phyloP scores from a whole-genome alignment of 2,797 vertebrate species.

The Crax fasciolata region DNA sequence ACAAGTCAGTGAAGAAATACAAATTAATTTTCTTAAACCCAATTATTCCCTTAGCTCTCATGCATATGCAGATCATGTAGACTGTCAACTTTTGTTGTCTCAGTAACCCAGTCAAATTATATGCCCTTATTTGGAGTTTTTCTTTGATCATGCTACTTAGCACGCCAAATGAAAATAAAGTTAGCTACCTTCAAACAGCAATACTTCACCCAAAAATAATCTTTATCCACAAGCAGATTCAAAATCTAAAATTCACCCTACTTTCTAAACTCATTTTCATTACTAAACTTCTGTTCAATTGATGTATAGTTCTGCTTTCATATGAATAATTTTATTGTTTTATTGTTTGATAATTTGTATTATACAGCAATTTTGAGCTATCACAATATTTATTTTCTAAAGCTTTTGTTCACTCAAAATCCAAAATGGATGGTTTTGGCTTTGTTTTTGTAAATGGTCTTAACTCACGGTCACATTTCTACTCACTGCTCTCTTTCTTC shows the following conservation, averaged over 20 bases:
- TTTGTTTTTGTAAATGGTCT: background rate
- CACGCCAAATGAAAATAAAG: background rate
- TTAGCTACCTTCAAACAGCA: background rate
- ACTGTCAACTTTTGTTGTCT: background rate
- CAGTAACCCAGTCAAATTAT: background rate
- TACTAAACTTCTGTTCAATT: background rate
- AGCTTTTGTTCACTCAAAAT: background rate
- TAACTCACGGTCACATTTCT: slow-evolving; percentile 46
- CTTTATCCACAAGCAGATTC: background rate
- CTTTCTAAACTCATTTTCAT: background rate
- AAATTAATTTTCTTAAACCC: background rate
- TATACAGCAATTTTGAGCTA: background rate
- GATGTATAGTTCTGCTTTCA: background rate
- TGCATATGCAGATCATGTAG: background rate
- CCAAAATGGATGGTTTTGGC: background rate
- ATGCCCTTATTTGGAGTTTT: background rate
- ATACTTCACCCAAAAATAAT: background rate
- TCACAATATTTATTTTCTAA: background rate
- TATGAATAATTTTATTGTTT: background rate
- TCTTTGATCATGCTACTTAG: background rate
- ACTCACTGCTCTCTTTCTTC: slow-evolving; percentile 93
- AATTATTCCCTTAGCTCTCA: background rate
- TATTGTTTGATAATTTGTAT: background rate
- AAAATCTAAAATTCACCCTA: background rate
- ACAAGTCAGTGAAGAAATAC: background rate